Percentiles rank a stretch among this genome's conserved stretches.
These are phyloP conservation scores for Oligia fasciuncula DNA, from an alignment of 2,888 invertebrate species.

Conservation along the genomic window DNA sequence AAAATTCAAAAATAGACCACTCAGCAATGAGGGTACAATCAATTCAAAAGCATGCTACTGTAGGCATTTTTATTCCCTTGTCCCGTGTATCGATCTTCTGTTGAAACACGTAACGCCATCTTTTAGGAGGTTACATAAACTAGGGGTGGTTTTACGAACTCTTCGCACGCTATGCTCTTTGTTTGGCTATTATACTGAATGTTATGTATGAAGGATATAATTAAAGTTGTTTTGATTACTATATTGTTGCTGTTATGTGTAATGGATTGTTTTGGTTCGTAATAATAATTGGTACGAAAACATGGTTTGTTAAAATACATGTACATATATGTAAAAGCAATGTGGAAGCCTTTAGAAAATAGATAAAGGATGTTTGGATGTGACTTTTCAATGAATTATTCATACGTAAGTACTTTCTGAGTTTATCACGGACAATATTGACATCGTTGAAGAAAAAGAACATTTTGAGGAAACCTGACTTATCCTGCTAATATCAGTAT, in stretches of 20 bases:
- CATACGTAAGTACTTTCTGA: not conserved
- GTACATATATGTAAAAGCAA: not conserved
- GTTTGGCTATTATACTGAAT: conserved; percentile 39
- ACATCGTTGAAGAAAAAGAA: not conserved
- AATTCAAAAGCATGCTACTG: conserved; percentile 19
- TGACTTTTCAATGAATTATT: not conserved
- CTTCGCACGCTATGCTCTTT: conserved; percentile 58
- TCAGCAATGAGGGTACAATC: conserved; percentile 19
- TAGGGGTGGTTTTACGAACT: conserved; percentile 51
- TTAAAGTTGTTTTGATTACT: conserved; percentile 55
- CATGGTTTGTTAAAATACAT: not conserved
- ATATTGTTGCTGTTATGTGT: conserved; percentile 25
- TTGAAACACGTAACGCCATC: conserved; percentile 70
- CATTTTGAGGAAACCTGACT: not conserved
- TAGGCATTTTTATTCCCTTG: conserved; percentile 37
- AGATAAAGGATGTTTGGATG: not conserved
- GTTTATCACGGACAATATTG: not conserved
- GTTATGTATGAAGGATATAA: conserved; percentile 28
- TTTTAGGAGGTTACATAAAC: conserved; percentile 62
- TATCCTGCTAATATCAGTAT: no score
- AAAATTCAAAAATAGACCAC: conserved; percentile 11
- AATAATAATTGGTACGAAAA: conserved; percentile 3
- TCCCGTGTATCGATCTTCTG: conserved; percentile 58
- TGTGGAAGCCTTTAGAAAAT: not conserved
- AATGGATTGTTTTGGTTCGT: conserved; percentile 33